Percentiles rank a stretch among this genome's conserved stretches.
phyloP scores from a whole-genome alignment of 2,888 invertebrate species.

The Girardia tigrina region DNA sequence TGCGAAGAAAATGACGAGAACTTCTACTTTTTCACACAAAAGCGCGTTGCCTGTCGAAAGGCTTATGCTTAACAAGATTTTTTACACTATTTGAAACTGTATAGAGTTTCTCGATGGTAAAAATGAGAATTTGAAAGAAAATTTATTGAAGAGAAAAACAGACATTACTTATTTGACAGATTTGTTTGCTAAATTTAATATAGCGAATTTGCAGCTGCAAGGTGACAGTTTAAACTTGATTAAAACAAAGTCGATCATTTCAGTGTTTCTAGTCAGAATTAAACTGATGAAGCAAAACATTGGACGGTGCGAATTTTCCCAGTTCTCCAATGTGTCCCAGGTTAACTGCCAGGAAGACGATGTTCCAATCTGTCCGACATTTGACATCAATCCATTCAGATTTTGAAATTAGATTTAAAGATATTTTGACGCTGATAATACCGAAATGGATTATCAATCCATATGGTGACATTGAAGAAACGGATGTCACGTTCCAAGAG shows the following conservation, averaged over 20 bases:
- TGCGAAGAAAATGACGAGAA: too few relatives aligned
- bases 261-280: neutral
- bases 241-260: neutral
- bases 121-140: neutral
- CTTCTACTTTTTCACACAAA: neutral
- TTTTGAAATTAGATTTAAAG: conserved; percentile 9
- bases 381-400: conserved; percentile 1
- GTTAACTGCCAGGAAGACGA: neutral
- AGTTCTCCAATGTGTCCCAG: neutral
- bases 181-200: conserved; percentile 18
- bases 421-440: conserved; percentile 13
- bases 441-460: conserved; percentile 3
- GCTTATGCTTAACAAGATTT: neutral
- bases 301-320: neutral
- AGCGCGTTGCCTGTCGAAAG: neutral
- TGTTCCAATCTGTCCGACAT: too few relatives aligned
- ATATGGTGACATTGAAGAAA: conserved; percentile 19
- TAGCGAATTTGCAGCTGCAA: neutral
- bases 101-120: conserved; percentile 1
- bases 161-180: neutral
- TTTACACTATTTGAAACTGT: conserved; percentile 9
- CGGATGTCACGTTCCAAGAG: neutral
- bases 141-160: conserved; percentile 5
- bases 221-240: neutral
- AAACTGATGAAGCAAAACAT: neutral